Evolutionary conservation across 2,797 vertebrate species (phyloP).

Genomic region (Peromyscus attwateri): DNA sequence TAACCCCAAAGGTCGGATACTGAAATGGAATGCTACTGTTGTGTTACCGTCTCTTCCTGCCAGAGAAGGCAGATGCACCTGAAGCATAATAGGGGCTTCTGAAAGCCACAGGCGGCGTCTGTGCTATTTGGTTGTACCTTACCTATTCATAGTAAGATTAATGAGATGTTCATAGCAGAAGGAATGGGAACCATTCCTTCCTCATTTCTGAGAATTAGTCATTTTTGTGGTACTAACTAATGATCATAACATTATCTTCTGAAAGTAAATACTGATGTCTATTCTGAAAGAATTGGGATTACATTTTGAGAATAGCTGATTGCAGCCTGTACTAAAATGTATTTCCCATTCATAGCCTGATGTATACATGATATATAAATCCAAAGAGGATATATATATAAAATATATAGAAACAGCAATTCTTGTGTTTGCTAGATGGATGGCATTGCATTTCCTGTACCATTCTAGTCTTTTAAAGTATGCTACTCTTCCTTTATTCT

Average conservation of each 20-base stretch:
- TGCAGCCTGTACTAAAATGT: background rate
- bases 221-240: constrained; percentile 11
- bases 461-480: constrained; percentile 51
- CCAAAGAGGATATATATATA: no score
- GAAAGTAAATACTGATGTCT: constrained; percentile 27
- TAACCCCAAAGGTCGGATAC: background rate
- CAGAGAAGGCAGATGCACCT: constrained; percentile 2
- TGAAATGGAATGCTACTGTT: background rate
- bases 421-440: background rate
- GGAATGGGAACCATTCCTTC: background rate
- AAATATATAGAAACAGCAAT: background rate
- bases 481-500: background rate
- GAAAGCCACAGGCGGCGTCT: background rate
- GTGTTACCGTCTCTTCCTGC: background rate
- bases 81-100: background rate
- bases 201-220: constrained; percentile 3
- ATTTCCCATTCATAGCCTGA: background rate
- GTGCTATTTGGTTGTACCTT: background rate
- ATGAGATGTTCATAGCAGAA: background rate
- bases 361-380: background rate
- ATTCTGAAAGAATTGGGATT: constrained; percentile 37
- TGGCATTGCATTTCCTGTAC: background rate
- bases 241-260: background rate
- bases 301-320: constrained; percentile 15
- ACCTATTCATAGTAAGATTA: background rate